Evolutionary conservation across 1,140 invertebrate genomes (phyloP).

Genomic region (Sogatella furcifera): DNA sequence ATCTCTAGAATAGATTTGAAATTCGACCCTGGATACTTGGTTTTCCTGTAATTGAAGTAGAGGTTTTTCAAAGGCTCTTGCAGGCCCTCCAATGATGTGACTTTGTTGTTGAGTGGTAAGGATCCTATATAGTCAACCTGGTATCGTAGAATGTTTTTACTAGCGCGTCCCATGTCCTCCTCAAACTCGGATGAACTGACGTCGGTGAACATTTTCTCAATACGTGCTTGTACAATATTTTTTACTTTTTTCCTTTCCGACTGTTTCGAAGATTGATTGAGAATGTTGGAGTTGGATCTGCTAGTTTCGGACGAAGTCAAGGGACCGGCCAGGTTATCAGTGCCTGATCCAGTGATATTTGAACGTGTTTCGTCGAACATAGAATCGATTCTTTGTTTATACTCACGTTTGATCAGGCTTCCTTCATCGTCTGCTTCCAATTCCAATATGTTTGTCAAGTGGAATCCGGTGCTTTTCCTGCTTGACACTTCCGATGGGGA

Average conservation of each 20-base stretch:
- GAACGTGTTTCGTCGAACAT: conserved; percentile 58
- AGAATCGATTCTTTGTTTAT: conserved; percentile 71
- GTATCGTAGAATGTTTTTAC: conserved; percentile 42
- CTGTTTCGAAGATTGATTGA: neutral
- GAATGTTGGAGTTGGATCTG: no score
- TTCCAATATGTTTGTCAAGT: neutral
- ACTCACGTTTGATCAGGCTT: conserved; percentile 24
- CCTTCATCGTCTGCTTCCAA: neutral
- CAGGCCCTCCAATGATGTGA: conserved; percentile 68
- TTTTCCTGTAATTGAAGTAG: conserved; percentile 53
- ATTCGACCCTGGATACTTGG: neutral
- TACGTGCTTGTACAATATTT: conserved; percentile 70
- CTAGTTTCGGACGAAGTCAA: no score
- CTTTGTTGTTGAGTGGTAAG: conserved; percentile 60
- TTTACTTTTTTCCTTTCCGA: conserved; percentile 31
- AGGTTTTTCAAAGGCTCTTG: conserved; percentile 69
- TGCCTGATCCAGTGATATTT: conserved; percentile 15
- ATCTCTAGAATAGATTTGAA: conserved; percentile 51
- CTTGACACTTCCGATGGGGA: neutral
- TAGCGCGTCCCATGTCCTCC: neutral
- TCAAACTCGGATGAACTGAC: conserved; percentile 11
- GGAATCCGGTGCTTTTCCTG: neutral
- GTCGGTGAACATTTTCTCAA: conserved; percentile 75
- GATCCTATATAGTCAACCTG: conserved; percentile 74
- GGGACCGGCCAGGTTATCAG: neutral